phyloP scores from a whole-genome alignment of 2,888 invertebrate species.

The Drosophila quinaria region DNA sequence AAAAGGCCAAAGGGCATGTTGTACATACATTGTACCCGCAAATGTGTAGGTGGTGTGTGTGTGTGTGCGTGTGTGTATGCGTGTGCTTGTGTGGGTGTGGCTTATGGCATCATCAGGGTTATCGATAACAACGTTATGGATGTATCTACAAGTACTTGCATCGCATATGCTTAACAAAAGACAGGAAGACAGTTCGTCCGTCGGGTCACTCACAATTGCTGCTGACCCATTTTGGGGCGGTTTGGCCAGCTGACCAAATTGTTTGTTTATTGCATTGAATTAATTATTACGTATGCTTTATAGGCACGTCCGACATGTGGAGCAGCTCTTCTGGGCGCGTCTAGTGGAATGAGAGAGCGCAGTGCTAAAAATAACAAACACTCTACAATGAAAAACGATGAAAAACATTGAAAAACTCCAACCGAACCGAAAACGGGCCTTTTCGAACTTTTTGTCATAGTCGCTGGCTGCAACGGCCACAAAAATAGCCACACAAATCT shows the following conservation, averaged over 20 bases:
- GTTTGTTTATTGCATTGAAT: conserved; percentile 72
- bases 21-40: conserved; percentile 2
- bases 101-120: conserved; percentile 13
- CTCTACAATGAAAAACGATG: conserved; percentile 25
- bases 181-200: conserved; percentile 68
- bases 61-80: neutral
- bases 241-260: conserved; percentile 51
- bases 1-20: conserved; percentile 62
- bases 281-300: conserved; percentile 73
- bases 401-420: conserved; percentile 61
- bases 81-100: conserved; percentile 22
- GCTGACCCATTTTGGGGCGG: conserved; percentile 73
- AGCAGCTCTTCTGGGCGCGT: conserved; percentile 42
- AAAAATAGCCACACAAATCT: conserved; percentile 79
- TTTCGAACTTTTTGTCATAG: conserved; percentile 76
- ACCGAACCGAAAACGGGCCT: conserved; percentile 55
- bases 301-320: conserved; percentile 54
- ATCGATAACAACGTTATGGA: conserved; percentile 29
- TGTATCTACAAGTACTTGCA: conserved; percentile 4
- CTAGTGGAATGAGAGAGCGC: conserved; percentile 7
- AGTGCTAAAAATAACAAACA: conserved; percentile 56
- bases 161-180: conserved; percentile 54
- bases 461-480: conserved; percentile 64
- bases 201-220: conserved; percentile 70
- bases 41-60: conserved; percentile 12